Evolutionary conservation across 1,140 invertebrate genomes (phyloP), one percentile per base, ranked within the genome.

Genomic region (Caenorhabditis remanei): DNA sequence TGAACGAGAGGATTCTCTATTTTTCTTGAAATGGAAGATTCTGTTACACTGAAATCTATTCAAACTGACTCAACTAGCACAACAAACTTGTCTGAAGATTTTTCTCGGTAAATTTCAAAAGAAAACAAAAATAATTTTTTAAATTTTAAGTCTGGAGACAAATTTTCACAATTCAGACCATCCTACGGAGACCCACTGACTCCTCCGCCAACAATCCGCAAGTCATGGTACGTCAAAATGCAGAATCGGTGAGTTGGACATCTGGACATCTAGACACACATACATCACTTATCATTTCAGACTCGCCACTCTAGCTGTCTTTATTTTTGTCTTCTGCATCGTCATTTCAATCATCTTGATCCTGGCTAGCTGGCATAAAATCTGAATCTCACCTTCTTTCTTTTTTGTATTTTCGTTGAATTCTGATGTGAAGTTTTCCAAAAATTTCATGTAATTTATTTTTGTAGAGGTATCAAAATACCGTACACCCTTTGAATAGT

Each of bases 201-300:
- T 14, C 71, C 71, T 0, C 71, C 71, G n/a, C 71, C 71, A 24
- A 79, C 71, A 11, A 48, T 79, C 11, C 71, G 71, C 19, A 79
- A 79, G 14, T 79, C 71, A 79, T 79, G 71, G 71, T 79, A 79
- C 21, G 71, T 79, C 71, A 79, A 79, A 79, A 79, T 79, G 71
- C 71, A 79, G 71, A 79, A 19, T 24, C 7, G 71, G 71, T 79
- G 41, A 46, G 71, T 24, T 48, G 2, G 7, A 32, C n/a, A 14
- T 63, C 7, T 24, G 0, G 32, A 24, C 58, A 32, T 14, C 32
- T 32, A 1, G 8, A n/a, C 24, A 32, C 9, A 14, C 9, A 1
- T 58, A n/a, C 56, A n/a, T 4, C 7, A 63, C 21, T n/a, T 63
- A 11, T 24, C n/a, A 0, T 79, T 50, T 14, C 43, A 79, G 71